Conservation (phyloP, 2,888 invertebrate species). For the Pherbina coryleti region DNA sequence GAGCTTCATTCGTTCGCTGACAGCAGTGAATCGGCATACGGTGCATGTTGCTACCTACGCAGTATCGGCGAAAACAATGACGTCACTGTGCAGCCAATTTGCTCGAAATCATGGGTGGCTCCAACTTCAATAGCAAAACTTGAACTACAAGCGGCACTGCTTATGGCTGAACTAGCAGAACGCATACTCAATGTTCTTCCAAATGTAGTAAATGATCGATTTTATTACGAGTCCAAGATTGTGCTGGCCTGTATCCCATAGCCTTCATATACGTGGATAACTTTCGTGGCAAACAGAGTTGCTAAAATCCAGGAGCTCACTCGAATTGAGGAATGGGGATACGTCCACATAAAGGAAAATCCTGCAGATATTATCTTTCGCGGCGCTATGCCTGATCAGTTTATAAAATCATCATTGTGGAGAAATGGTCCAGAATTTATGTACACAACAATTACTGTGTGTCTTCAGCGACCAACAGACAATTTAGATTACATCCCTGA, state of each 20-base stretch:
- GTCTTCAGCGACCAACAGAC: neutral
- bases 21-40: too few relatives aligned
- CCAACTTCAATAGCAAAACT: slow-evolving; percentile 31
- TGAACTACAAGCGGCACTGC: slow-evolving; percentile 32
- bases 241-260: slow-evolving; percentile 26
- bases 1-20: too few relatives aligned
- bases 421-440: neutral
- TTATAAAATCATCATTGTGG: neutral
- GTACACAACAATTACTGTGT: neutral
- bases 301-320: slow-evolving; percentile 24
- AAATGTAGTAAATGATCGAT: neutral
- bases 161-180: slow-evolving; percentile 27
- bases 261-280: slow-evolving; percentile 1
- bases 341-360: too few relatives aligned
- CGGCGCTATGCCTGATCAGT: neutral
- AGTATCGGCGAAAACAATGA: neutral
- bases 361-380: too few relatives aligned
- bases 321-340: slow-evolving; percentile 26
- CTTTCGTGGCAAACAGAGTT: slow-evolving; percentile 34
- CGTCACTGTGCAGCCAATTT: slow-evolving; percentile 4
- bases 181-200: slow-evolving; percentile 13
- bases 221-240: slow-evolving; percentile 29
- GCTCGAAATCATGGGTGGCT: slow-evolving; percentile 38
- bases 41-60: too few relatives aligned
- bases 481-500: too few relatives aligned